A percentile compares a stretch with the other conserved stretches of the same genome.
These are phyloP conservation scores for Diarsia dahlii DNA, from an alignment of 2,888 invertebrate species.

Conservation along the genomic window DNA sequence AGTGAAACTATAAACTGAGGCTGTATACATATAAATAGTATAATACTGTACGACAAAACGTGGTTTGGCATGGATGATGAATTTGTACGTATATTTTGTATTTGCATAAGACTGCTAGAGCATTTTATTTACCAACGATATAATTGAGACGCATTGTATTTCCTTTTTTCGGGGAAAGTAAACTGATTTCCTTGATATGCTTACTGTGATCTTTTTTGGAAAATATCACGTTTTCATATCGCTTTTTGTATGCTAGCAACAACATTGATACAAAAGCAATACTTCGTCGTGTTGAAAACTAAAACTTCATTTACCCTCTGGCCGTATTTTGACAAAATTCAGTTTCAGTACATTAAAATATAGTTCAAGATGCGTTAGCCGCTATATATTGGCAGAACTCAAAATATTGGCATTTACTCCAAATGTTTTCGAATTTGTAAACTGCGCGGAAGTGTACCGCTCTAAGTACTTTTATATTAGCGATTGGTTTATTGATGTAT, in stretches of 20 bases:
- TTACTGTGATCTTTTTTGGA: neutral
- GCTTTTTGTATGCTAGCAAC: neutral
- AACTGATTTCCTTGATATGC: neutral
- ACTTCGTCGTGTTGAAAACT: no score
- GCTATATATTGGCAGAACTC: neutral
- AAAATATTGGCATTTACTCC: constrained; percentile 12
- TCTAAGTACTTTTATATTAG: neutral
- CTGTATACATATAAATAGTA: neutral
- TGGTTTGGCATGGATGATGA: constrained; percentile 33
- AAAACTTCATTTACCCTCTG: no score
- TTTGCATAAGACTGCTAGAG: constrained; percentile 1
- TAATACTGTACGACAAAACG: constrained; percentile 12
- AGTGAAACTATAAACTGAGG: neutral
- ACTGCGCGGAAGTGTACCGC: neutral
- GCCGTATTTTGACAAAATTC: neutral
- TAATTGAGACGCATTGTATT: neutral
- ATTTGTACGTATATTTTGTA: constrained; percentile 26
- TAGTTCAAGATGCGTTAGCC: constrained; percentile 8
- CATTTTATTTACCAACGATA: neutral
- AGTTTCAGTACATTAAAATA: constrained; percentile 16
- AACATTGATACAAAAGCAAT: neutral
- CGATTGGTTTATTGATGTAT: neutral
- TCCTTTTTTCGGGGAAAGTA: neutral
- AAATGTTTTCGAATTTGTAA: constrained; percentile 22
- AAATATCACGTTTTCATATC: neutral